Conservation (phyloP, 2,797 vertebrate species). For the Prunella strophiata region DNA sequence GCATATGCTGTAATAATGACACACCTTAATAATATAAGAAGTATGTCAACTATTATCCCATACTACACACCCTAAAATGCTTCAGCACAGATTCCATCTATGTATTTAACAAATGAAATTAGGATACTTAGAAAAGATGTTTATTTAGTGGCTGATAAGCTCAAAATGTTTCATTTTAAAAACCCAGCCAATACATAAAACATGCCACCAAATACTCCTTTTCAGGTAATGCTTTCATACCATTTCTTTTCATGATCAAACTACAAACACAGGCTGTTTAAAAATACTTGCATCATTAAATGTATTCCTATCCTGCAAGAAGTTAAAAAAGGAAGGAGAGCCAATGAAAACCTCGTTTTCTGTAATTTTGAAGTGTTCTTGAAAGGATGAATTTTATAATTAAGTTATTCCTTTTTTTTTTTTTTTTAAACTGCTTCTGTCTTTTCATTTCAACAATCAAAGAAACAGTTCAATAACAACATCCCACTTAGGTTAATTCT, state of each 20-base stretch:
- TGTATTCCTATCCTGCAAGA: not conserved
- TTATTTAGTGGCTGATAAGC: not conserved
- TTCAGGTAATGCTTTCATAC: not conserved
- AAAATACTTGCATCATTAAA: not conserved
- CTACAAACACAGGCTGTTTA: not conserved
- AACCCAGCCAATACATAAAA: not conserved
- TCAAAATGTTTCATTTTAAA: not conserved
- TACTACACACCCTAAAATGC: slow-evolving; percentile 66
- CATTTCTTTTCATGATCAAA: not conserved
- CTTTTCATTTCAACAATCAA: not conserved
- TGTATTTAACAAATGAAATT: not conserved
- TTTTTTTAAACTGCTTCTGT: not conserved
- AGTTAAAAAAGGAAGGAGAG: not conserved
- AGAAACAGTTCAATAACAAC: not conserved
- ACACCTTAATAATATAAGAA: slow-evolving; percentile 73
- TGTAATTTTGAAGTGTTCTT: not conserved
- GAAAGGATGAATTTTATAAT: not conserved
- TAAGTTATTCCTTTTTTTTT: not conserved
- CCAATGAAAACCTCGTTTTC: not conserved
- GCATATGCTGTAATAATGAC: slow-evolving; percentile 76
- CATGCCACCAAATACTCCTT: not conserved
- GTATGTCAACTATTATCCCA: slow-evolving; percentile 67
- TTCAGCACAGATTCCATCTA: slow-evolving; percentile 49
- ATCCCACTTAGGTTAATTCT: not conserved
- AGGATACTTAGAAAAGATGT: not conserved